A percentile compares a stretch with the other conserved stretches of the same genome.
These are phyloP conservation scores for Eulemur albifrons DNA, from an alignment of 2,797 vertebrate species.

Conservation along the genomic window DNA sequence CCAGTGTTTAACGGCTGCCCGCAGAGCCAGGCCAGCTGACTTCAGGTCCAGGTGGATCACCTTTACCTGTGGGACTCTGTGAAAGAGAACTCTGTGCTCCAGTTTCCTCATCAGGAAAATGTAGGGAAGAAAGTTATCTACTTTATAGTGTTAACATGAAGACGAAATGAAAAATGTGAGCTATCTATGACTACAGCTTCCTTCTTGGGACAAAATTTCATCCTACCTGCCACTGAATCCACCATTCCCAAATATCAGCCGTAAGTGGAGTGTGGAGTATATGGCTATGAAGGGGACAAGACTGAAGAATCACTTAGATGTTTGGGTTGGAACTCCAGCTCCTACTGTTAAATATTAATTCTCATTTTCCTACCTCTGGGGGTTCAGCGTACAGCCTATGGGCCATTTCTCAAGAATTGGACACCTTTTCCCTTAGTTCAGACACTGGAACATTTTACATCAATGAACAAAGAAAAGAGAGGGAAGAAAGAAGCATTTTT, in stretches of 20 bases:
- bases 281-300: not conserved
- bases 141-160: not conserved
- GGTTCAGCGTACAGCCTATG: not conserved
- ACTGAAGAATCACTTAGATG: not conserved
- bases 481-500: not conserved
- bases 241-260: not conserved
- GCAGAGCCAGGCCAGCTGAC: not conserved
- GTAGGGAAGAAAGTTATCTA: not conserved
- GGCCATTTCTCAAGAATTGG: not conserved
- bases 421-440: not conserved
- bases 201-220: not conserved
- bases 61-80: not conserved
- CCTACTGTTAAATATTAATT: not conserved
- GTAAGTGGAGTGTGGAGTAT: too few species aligned
- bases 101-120: not conserved
- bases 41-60: too few species aligned
- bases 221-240: not conserved
- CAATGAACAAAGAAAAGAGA: not conserved
- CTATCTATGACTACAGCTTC: not conserved
- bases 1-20: not conserved
- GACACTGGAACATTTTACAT: not conserved
- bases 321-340: too few species aligned
- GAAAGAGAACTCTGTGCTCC: not conserved
- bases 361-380: not conserved
- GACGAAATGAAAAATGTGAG: not conserved